These are phyloP conservation scores for Sylvilagus floridanus DNA, from an alignment of 2,797 vertebrate species.

Conservation along the genomic window DNA sequence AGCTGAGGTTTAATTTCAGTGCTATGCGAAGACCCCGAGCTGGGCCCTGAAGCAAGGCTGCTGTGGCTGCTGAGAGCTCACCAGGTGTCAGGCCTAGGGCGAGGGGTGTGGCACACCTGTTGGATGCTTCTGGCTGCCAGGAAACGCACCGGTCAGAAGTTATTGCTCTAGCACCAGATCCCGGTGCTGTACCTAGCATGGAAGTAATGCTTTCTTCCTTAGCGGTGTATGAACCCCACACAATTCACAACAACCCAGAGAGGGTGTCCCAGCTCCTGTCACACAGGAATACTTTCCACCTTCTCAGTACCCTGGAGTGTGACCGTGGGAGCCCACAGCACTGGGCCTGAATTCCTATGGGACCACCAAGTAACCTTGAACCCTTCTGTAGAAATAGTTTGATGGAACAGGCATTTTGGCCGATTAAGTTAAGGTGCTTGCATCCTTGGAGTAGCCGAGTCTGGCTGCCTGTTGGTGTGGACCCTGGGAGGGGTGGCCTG, in stretches of 20 bases:
- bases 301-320: background rate
- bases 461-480: too few species aligned
- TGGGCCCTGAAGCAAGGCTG: background rate
- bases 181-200: background rate
- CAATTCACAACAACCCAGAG: background rate
- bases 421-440: too few species aligned
- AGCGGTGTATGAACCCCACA: background rate
- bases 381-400: background rate
- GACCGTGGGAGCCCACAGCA: background rate
- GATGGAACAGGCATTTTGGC: too few species aligned
- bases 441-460: too few species aligned
- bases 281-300: background rate
- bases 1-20: background rate
- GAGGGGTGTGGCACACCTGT: background rate
- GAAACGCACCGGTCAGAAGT: background rate
- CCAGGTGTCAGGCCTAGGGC: background rate
- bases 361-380: background rate
- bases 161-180: background rate
- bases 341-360: background rate
- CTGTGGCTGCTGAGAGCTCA: background rate
- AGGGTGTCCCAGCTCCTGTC: rapidly evolving
- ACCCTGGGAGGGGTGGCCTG: background rate
- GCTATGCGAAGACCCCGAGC: background rate
- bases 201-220: background rate
- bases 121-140: background rate